Conservation (phyloP, 2,113 vertebrate genomes). For the Austrofundulus limnaeus region DNA sequence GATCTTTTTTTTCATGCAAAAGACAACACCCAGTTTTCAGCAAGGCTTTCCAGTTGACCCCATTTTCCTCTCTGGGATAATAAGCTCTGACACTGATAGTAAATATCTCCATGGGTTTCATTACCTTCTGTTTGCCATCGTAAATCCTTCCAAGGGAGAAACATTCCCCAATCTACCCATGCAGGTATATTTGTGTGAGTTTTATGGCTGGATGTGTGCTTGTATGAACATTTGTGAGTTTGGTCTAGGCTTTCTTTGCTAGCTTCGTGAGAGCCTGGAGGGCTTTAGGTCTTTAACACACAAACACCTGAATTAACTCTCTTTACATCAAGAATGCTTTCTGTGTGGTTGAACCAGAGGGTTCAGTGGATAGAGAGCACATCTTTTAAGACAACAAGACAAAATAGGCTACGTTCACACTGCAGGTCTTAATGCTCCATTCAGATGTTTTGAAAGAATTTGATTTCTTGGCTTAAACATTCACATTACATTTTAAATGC, state of each 20-base stretch:
- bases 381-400: slow-evolving; percentile 46
- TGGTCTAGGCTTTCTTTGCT: slow-evolving; percentile 27
- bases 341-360: slow-evolving; percentile 25
- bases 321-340: slow-evolving; percentile 39
- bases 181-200: slow-evolving; percentile 54
- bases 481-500: no score
- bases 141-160: slow-evolving; percentile 68
- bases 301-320: slow-evolving; percentile 33
- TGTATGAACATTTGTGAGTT: slow-evolving; percentile 11
- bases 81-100: slow-evolving; percentile 64
- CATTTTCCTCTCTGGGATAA: slow-evolving; percentile 63
- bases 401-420: no score
- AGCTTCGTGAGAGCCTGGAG: slow-evolving; percentile 20
- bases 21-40: slow-evolving; percentile 65
- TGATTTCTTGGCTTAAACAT: no score
- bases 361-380: slow-evolving; percentile 33
- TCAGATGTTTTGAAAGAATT: no score
- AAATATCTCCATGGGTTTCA: slow-evolving; percentile 71
- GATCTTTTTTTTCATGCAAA: slow-evolving; percentile 42
- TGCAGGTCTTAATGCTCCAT: no score
- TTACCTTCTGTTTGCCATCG: slow-evolving; percentile 70
- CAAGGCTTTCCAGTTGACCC: slow-evolving; percentile 67
- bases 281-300: slow-evolving; percentile 16
- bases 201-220: slow-evolving; percentile 5
- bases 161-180: slow-evolving; percentile 59